Evolutionary conservation across 2,113 vertebrate species (phyloP).

Genomic region (Cisticola juncidis): DNA sequence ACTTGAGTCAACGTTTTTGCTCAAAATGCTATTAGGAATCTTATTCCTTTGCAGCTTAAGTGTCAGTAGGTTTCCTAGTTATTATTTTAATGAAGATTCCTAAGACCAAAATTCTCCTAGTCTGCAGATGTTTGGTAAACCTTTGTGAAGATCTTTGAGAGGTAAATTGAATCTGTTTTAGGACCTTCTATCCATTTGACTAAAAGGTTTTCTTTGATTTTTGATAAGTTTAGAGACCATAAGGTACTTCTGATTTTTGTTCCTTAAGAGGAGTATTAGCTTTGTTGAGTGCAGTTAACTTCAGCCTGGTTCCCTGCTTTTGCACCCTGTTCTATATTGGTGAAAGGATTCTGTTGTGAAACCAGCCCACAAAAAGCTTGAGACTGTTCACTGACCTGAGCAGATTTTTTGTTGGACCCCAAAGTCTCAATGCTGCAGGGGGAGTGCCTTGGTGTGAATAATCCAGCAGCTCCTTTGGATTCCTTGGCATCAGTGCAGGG

Average conservation of each 20-base stretch:
- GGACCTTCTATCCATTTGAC: not conserved
- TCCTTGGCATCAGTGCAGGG: rapidly evolving
- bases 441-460: not conserved
- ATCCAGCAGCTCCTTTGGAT: rapidly evolving
- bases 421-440: not conserved
- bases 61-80: not conserved
- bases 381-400: not conserved
- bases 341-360: not conserved
- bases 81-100: not conserved
- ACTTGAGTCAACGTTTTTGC: conserved; percentile 6
- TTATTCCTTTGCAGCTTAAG: not conserved
- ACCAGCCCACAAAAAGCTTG: not conserved
- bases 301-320: not conserved
- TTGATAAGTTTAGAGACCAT: not conserved
- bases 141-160: not conserved
- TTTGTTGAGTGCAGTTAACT: not conserved
- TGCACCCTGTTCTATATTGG: not conserved
- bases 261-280: not conserved
- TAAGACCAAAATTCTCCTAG: not conserved
- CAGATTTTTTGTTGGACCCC: not conserved
- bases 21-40: not conserved
- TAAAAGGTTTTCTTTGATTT: not conserved
- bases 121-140: not conserved
- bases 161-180: not conserved
- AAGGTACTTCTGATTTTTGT: not conserved